Evolutionary conservation across 2,888 invertebrate species (phyloP).

Genomic region (Ectemnius continuus): DNA sequence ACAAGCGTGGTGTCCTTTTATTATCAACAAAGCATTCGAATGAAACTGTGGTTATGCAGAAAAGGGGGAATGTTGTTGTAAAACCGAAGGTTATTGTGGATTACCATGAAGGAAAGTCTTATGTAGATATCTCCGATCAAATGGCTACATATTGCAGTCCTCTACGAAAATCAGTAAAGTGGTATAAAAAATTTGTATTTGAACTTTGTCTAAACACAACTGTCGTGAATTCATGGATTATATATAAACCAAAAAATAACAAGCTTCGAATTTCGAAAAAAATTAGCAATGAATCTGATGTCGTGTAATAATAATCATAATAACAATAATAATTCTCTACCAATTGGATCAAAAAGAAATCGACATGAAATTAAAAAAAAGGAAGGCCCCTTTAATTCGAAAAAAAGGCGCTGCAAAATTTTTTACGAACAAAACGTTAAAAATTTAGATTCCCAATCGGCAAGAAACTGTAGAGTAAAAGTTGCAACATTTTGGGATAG

Average conservation of each 20-base stretch:
- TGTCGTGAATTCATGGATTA: slow-evolving; percentile 24
- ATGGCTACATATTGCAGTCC: too few relatives aligned
- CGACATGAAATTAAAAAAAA: slow-evolving; percentile 31
- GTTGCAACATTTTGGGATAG: slow-evolving; percentile 14
- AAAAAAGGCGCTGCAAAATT: slow-evolving; percentile 20
- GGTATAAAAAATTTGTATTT: too few relatives aligned
- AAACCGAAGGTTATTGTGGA: slow-evolving; percentile 35
- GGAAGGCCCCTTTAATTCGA: slow-evolving; percentile 1
- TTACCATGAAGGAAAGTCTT: slow-evolving; percentile 32
- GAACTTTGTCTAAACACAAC: slow-evolving; percentile 23
- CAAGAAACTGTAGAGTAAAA: slow-evolving; percentile 11
- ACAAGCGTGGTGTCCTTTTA: too few relatives aligned
- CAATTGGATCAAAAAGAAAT: slow-evolving; percentile 14
- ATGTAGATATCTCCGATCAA: too few relatives aligned
- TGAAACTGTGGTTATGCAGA: slow-evolving; percentile 29
- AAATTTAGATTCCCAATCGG: neutral
- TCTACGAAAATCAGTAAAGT: too few relatives aligned
- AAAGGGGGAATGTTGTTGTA: slow-evolving; percentile 24
- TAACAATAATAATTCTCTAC: slow-evolving; percentile 22
- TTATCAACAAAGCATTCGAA: slow-evolving; percentile 25
- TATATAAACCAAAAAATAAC: slow-evolving; percentile 27
- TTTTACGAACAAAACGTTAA: slow-evolving; percentile 7
- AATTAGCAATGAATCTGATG: slow-evolving; percentile 30
- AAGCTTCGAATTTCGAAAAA: slow-evolving; percentile 29
- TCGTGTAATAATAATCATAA: too few relatives aligned